A percentile compares a stretch with the other conserved stretches of the same genome.
phyloP scores from a whole-genome alignment of 2,888 invertebrate species.

The Agonopterix subpropinquella region DNA sequence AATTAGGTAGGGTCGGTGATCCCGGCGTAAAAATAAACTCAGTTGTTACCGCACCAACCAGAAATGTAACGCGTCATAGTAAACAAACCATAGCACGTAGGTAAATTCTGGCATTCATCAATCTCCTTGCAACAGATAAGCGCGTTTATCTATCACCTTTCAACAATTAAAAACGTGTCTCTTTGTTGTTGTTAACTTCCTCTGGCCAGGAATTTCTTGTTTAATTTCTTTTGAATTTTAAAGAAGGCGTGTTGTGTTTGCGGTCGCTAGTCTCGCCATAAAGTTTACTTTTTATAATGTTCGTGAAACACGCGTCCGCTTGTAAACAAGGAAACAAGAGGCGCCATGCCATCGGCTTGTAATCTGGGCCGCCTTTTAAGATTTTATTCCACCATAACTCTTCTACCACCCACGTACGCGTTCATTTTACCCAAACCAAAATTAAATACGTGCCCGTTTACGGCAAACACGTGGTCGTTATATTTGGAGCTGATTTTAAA shows the following conservation, averaged over 20 bases:
- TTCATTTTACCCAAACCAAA: constrained; percentile 27
- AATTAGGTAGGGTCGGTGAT: constrained; percentile 56
- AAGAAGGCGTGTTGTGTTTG: too few species aligned
- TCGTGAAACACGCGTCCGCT: constrained; percentile 14
- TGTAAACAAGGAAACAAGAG: constrained; percentile 41
- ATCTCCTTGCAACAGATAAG: background rate
- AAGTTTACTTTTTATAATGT: background rate
- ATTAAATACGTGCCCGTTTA: constrained; percentile 23
- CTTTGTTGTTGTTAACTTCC: too few species aligned
- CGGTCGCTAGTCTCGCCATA: too few species aligned
- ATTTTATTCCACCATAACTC: constrained; percentile 49
- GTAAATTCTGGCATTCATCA: background rate
- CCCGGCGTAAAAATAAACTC: constrained; percentile 52
- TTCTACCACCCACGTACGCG: constrained; percentile 39
- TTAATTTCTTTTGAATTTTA: too few species aligned
- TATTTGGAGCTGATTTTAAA: constrained; percentile 18
- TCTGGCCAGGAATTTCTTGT: too few species aligned
- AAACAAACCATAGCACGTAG: background rate
- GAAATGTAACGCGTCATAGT: constrained; percentile 14
- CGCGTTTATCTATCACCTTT: background rate
- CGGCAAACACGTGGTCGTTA: constrained; percentile 23
- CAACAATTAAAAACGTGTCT: background rate
- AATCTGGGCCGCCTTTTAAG: constrained; percentile 52
- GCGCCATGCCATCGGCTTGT: constrained; percentile 27
- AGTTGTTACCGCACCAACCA: constrained; percentile 24